Percentiles rank a stretch among this genome's conserved stretches.
phyloP scores from a whole-genome alignment of 1,140 invertebrate species.

The Onthophagus taurus region DNA sequence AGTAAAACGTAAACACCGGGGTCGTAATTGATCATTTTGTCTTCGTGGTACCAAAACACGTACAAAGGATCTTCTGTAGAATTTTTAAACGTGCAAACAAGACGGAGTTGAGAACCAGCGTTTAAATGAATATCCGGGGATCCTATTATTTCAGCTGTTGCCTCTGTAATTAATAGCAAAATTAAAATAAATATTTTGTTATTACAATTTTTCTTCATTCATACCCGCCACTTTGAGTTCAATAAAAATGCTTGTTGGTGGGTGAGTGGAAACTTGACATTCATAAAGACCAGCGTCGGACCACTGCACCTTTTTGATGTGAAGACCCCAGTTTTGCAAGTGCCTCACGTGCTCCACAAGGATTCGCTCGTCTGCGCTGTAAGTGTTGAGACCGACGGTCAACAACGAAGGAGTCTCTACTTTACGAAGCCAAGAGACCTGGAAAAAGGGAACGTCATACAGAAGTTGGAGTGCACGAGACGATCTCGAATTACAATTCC shows the following conservation, averaged over 20 bases:
- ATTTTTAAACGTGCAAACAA: conserved; percentile 59
- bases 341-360: conserved; percentile 66
- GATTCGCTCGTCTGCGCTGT: conserved; percentile 62
- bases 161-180: conserved; percentile 44
- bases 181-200: neutral
- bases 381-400: conserved; percentile 58
- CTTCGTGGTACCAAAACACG: conserved; percentile 71
- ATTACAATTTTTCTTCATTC: conserved; percentile 33
- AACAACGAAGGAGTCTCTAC: conserved; percentile 56
- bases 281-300: conserved; percentile 75
- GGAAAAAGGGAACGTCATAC: too few relatives aligned
- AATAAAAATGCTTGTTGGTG: conserved; percentile 74
- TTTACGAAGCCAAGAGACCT: conserved; percentile 61
- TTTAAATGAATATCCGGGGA: conserved; percentile 67
- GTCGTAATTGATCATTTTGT: conserved; percentile 65
- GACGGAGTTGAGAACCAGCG: conserved; percentile 57
- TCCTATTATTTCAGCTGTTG: conserved; percentile 62
- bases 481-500: too few relatives aligned
- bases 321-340: conserved; percentile 73
- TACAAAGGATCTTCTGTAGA: conserved; percentile 63
- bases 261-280: conserved; percentile 82
- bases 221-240: conserved; percentile 75
- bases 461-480: too few relatives aligned
- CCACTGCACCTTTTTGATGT: conserved; percentile 72
- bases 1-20: conserved; percentile 38